Evolutionary conservation across 2,797 vertebrate species (phyloP).

Genomic region (Agapornis canus): DNA sequence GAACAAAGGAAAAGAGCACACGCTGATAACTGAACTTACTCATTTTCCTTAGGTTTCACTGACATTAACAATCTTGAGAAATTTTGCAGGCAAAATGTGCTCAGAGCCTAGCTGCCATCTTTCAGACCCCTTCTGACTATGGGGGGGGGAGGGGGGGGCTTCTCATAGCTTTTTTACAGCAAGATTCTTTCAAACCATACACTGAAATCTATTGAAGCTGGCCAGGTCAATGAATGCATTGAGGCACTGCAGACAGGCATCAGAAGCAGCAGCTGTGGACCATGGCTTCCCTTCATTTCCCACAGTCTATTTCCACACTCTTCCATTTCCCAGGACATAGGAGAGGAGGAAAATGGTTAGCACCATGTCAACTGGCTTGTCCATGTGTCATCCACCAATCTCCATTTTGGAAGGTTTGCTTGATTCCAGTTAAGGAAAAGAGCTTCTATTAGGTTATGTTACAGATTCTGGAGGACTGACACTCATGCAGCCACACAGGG

Average conservation of each 20-base stretch:
- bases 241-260: not conserved
- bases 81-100: not conserved
- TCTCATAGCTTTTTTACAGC: not conserved
- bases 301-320: not conserved
- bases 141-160: not conserved
- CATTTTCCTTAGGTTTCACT: not conserved
- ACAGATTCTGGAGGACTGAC: not conserved
- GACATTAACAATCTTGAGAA: not conserved
- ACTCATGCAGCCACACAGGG: not conserved
- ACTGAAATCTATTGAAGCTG: not conserved
- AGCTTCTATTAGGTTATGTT: not conserved
- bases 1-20: not conserved
- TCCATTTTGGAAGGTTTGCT: not conserved
- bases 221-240: not conserved
- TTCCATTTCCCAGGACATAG: not conserved
- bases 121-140: not conserved
- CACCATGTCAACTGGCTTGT: fast-evolving
- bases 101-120: not conserved
- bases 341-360: not conserved
- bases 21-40: not conserved
- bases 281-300: not conserved
- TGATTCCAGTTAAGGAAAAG: not conserved
- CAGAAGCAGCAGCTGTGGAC: not conserved
- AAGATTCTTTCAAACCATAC: not conserved
- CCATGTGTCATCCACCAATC: not conserved